Percentiles rank a stretch among this genome's conserved stretches.
Evolutionary conservation across 2,888 invertebrate genomes (phyloP).

Genomic region (Camptogramma bilineatum): DNA sequence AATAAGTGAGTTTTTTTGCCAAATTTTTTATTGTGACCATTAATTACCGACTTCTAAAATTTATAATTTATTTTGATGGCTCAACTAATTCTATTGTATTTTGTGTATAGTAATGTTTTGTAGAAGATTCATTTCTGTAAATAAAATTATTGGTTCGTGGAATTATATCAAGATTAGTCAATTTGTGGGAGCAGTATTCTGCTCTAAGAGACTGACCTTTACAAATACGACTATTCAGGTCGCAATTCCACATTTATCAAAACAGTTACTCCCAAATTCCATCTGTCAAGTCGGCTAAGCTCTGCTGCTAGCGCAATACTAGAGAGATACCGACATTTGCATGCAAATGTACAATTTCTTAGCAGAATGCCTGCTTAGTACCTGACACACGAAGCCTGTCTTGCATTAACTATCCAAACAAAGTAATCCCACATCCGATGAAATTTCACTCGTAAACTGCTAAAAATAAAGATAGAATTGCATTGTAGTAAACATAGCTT

Average conservation of each 20-base stretch:
- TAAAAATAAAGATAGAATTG: not conserved
- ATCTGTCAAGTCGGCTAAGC: constrained; percentile 12
- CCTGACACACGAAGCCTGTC: constrained; percentile 13
- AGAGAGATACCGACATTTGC: constrained; percentile 17
- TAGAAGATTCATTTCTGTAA: no score
- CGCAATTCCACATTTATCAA: constrained; percentile 7
- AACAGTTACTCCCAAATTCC: constrained; percentile 12
- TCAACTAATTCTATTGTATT: no score
- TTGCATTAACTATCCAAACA: constrained; percentile 9
- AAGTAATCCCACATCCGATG: not conserved
- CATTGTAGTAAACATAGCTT: not conserved
- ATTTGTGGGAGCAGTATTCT: not conserved
- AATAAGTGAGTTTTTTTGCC: no score
- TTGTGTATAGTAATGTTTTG: no score
- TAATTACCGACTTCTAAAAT: no score
- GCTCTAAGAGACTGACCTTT: not conserved
- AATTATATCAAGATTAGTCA: no score
- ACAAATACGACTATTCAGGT: not conserved
- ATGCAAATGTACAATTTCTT: constrained; percentile 29
- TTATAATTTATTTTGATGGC: no score
- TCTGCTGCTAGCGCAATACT: constrained; percentile 9
- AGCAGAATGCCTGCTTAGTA: constrained; percentile 22
- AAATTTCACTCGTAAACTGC: not conserved
- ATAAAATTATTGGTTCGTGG: no score
- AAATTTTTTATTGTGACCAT: no score